These are phyloP conservation scores for Chelonus formosanus DNA, from an alignment of 2,888 invertebrate genomes.

Conservation along the genomic window DNA sequence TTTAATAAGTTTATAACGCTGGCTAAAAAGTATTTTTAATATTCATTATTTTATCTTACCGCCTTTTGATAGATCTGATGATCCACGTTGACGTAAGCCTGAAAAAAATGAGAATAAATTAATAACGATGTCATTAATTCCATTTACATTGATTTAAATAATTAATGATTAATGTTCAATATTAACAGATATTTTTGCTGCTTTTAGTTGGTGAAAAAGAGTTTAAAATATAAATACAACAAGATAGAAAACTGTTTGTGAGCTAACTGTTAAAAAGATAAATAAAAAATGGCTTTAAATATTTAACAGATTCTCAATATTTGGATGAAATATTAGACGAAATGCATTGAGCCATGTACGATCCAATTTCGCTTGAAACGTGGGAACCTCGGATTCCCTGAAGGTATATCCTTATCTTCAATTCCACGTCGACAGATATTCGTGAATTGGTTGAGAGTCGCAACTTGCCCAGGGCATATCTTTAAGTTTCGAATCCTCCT, in stretches of 20 bases:
- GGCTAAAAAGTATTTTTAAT: no score
- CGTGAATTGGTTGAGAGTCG: conserved; percentile 22
- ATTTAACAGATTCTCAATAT: not conserved
- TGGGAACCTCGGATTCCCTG: conserved; percentile 13
- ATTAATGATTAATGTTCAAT: no score
- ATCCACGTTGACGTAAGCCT: conserved; percentile 57
- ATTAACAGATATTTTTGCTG: no score
- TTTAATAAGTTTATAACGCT: no score
- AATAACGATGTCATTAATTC: not conserved
- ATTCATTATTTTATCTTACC: conserved; percentile 43
- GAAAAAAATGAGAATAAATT: conserved; percentile 45
- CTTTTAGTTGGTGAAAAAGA: no score
- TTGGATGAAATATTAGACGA: not conserved
- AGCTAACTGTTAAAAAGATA: no score
- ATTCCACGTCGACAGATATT: conserved; percentile 23
- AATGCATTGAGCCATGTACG: conserved; percentile 5
- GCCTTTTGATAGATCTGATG: conserved; percentile 57
- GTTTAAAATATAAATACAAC: no score
- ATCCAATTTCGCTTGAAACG: conserved; percentile 21
- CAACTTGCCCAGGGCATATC: conserved; percentile 21
- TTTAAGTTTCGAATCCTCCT: conserved; percentile 17
- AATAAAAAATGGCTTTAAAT: conserved; percentile 2
- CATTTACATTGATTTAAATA: no score
- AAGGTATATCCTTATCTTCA: conserved; percentile 18
- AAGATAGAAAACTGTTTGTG: no score